A percentile compares a stretch with the other conserved stretches of the same genome.
These are phyloP conservation scores for Tipula unca DNA, from an alignment of 2,888 invertebrate species.

Conservation along the genomic window DNA sequence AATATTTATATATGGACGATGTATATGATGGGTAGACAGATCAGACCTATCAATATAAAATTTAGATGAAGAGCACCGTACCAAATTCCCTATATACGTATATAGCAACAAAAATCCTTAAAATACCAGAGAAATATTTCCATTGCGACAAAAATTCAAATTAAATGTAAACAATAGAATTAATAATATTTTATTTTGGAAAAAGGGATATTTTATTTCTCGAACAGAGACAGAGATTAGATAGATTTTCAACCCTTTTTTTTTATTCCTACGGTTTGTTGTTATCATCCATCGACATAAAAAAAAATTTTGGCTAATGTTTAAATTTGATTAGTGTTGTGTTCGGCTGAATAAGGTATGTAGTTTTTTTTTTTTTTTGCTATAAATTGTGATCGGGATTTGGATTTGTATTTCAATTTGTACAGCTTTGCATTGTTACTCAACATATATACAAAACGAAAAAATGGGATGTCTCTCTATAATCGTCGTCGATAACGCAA, in stretches of 20 bases:
- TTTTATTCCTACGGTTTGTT: background rate
- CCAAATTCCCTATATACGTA: background rate
- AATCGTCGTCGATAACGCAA: background rate
- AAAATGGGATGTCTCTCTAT: background rate
- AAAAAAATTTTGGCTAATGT: background rate
- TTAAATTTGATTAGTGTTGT: background rate
- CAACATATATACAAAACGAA: no score
- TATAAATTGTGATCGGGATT: background rate
- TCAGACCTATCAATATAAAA: background rate
- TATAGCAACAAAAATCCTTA: background rate
- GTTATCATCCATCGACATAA: background rate
- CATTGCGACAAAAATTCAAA: background rate
- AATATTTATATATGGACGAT: background rate
- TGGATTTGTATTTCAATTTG: background rate
- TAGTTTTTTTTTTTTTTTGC: background rate
- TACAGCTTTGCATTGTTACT: background rate
- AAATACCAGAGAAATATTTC: background rate
- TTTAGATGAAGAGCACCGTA: background rate
- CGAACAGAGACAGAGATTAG: background rate
- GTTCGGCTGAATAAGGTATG: background rate
- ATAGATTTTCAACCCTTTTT: background rate
- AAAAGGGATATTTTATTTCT: background rate
- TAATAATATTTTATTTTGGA: background rate
- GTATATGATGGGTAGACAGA: background rate
- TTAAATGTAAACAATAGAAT: slow-evolving; percentile 8